Evolutionary conservation across 2,113 vertebrate genomes (phyloP).

Genomic region (Pelodiscus sinensis): DNA sequence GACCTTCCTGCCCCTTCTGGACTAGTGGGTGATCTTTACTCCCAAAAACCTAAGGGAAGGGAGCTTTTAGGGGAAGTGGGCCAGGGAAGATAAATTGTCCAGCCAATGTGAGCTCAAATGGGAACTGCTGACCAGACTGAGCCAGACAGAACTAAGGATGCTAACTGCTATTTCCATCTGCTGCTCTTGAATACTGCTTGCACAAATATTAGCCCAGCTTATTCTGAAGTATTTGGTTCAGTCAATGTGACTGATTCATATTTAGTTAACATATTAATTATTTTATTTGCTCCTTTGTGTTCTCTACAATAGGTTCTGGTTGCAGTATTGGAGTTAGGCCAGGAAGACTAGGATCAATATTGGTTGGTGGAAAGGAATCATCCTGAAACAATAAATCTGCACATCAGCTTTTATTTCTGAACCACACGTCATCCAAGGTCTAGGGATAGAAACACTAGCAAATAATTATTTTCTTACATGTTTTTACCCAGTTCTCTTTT

Average conservation of each 20-base stretch:
- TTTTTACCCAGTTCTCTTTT: neutral
- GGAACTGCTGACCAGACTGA: neutral
- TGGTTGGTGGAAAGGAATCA: neutral
- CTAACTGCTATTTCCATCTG: neutral
- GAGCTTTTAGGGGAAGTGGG: neutral
- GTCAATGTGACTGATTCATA: neutral
- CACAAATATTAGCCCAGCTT: neutral
- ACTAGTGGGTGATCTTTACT: too few species aligned
- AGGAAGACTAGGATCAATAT: neutral
- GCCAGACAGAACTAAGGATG: neutral
- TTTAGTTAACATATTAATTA: neutral
- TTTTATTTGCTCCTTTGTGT: neutral
- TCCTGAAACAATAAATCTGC: neutral
- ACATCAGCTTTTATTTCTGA: neutral
- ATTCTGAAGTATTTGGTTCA: neutral
- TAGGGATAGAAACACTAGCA: neutral
- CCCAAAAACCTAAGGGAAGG: too few species aligned
- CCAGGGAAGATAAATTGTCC: neutral
- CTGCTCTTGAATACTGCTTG: neutral
- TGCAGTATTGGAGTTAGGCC: neutral
- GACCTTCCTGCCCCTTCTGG: too few species aligned
- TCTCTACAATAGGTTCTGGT: neutral
- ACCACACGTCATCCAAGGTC: neutral
- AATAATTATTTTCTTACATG: neutral
- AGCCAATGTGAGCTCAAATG: neutral